Evolutionary conservation across 2,888 invertebrate genomes (phyloP), one percentile per base, ranked within the genome.

Genomic region (Branchellion lobata): DNA sequence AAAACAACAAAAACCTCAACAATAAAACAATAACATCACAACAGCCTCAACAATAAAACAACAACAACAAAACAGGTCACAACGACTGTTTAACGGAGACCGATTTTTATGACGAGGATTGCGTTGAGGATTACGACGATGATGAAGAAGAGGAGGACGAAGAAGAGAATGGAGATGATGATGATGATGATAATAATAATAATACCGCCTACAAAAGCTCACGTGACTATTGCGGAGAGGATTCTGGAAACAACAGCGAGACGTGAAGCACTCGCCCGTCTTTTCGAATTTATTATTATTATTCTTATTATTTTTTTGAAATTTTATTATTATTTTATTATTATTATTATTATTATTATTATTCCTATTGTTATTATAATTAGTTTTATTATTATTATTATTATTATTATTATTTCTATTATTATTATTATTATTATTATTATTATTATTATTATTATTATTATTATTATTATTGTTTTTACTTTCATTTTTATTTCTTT

Each of bases 11-110:
- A 98, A 3, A 24, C 61, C 61, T 14, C 24, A 8, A 57, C 61
- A 18, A 57, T 57, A 57, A n/a, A 57, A 14, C 21, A 57, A 5
- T n/a, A 57, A 14, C 24, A 57, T 57, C 61, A 99, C 88, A 98
- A 98, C 89, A 96, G 97, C 89, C 93, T 98, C 86, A 90, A 89
- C 82, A 93, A 94, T 5, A 71, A 75, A 53, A 33, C 79, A 88
- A 93, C 94, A n/a, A n/a, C n/a, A n/a, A n/a, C n/a, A n/a, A n/a
- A n/a, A n/a, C 84, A 94, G 85, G 89, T 92, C 94, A 94, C 83
- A n/a, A 31, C 29, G 71, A 57, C 61, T 93, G 93, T 83, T 86
- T 91, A 90, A 89, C 93, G 84, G 97, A 96, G 88, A 95, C 95
- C 89, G 96, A 96, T 57, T 80, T 78, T 65, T 79, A 71, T 31